phyloP scores from a whole-genome alignment of 2,888 invertebrate species.

The Eugnorisma glareosa region DNA sequence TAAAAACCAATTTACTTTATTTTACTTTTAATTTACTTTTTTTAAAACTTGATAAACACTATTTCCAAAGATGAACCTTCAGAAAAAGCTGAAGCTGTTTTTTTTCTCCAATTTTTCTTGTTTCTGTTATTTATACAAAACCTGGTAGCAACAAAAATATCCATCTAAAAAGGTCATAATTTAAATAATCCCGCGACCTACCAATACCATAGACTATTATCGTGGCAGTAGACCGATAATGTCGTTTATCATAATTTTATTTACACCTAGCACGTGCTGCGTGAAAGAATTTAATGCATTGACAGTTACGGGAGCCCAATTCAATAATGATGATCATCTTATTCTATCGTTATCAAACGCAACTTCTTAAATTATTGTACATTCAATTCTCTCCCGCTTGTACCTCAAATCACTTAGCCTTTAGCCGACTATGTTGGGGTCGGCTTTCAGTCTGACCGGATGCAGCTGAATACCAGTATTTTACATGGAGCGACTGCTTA shows the following conservation, averaged over 20 bases:
- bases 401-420: not conserved
- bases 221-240: constrained; percentile 58
- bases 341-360: not conserved
- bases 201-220: constrained; percentile 31
- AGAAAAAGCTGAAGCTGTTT: not conserved
- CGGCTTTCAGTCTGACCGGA: too few species aligned
- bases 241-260: constrained; percentile 61
- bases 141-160: not conserved
- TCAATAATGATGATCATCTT: not conserved
- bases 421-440: too few species aligned
- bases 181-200: constrained; percentile 25
- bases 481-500: too few species aligned
- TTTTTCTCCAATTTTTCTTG: too few species aligned
- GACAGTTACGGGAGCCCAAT: constrained; percentile 2
- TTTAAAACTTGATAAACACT: not conserved
- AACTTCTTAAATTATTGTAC: not conserved
- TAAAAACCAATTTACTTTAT: too few species aligned
- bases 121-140: not conserved
- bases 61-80: not conserved
- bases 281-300: constrained; percentile 26
- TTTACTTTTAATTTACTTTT: too few species aligned
- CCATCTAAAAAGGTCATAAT: not conserved
- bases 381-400: not conserved
- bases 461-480: too few species aligned
- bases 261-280: constrained; percentile 47